A percentile compares a stretch with the other conserved stretches of the same genome.
phyloP scores from a whole-genome alignment of 2,113 vertebrate species.

The Shinisaurus crocodilurus region DNA sequence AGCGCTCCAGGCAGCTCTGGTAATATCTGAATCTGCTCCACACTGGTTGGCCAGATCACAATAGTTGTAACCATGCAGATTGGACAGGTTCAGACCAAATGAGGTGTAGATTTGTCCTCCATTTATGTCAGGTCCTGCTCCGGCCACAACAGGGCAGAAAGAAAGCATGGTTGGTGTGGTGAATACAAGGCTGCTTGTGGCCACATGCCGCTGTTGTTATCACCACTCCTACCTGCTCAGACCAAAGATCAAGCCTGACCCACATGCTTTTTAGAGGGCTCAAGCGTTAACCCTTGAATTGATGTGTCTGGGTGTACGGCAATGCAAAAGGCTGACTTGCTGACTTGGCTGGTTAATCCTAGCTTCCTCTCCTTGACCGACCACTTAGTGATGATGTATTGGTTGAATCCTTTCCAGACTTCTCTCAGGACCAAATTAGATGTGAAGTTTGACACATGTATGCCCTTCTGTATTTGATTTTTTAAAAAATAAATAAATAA shows the following conservation, averaged over 20 bases:
- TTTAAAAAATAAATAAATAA: too few relatives aligned
- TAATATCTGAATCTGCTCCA: not conserved
- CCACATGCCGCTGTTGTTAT: not conserved
- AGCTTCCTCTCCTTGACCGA: not conserved
- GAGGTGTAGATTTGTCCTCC: not conserved
- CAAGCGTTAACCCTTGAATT: not conserved
- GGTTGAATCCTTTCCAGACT: not conserved
- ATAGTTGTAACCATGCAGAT: not conserved
- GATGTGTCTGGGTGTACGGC: not conserved
- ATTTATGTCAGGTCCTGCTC: not conserved
- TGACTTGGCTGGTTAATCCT: not conserved
- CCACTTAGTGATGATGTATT: not conserved
- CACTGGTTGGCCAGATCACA: not conserved
- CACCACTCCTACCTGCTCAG: not conserved
- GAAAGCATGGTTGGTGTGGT: not conserved
- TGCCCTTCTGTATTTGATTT: too few relatives aligned
- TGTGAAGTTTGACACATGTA: too few relatives aligned
- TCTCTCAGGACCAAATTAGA: not conserved
- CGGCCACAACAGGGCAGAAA: not conserved
- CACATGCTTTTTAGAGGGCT: not conserved
- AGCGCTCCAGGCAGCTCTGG: not conserved
- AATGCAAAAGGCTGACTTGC: not conserved
- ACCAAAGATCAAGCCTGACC: not conserved
- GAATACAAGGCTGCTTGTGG: not conserved
- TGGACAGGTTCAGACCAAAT: not conserved